phyloP scores from a whole-genome alignment of 2,888 invertebrate genomes.

The Eutolmus rufibarbis region DNA sequence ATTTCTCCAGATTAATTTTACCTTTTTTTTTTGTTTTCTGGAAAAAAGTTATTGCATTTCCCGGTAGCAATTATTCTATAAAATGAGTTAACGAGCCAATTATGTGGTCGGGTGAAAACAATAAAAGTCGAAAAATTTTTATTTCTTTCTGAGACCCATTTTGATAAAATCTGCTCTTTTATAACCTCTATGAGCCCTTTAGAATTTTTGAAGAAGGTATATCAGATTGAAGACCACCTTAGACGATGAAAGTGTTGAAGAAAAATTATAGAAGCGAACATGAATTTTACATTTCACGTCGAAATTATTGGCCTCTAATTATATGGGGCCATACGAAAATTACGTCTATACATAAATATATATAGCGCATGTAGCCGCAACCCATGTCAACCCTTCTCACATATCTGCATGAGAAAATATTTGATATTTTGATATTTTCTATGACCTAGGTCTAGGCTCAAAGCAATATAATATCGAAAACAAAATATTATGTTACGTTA shows the following conservation, averaged over 20 bases:
- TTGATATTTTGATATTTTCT: too few species aligned
- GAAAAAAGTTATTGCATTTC: slow-evolving; percentile 19
- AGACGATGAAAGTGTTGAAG: neutral
- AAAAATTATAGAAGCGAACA: neutral
- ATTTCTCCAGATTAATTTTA: neutral
- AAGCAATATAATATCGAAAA: too few species aligned
- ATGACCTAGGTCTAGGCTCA: neutral
- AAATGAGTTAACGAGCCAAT: neutral
- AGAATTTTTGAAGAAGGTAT: neutral
- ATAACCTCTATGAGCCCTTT: neutral
- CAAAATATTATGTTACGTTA: neutral
- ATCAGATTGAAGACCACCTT: neutral
- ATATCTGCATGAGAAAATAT: neutral
- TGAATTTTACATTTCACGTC: neutral
- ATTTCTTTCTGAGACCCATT: neutral
- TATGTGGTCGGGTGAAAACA: neutral
- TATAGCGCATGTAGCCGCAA: neutral
- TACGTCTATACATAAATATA: too few species aligned
- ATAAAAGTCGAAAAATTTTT: neutral
- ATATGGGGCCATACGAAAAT: neutral
- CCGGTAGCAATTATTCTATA: neutral
- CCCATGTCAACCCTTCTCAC: neutral
- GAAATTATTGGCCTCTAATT: neutral
- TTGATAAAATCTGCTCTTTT: neutral
- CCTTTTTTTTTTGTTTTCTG: neutral